Evolutionary conservation across 2,797 vertebrate species (phyloP).

Genomic region (Tragopan temminckii): DNA sequence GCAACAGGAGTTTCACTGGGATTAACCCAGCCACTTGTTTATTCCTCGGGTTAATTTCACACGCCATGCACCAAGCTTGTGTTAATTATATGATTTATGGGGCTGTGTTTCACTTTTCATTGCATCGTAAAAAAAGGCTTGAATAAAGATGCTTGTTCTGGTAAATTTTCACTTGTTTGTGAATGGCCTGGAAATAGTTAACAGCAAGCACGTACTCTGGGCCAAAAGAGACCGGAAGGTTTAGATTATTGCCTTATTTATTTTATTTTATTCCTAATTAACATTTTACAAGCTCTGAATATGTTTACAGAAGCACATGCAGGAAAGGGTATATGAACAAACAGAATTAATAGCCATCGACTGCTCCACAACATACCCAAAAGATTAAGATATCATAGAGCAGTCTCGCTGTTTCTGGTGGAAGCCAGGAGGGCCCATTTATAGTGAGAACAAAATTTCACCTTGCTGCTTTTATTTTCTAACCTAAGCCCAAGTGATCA

Average conservation of each 20-base stretch:
- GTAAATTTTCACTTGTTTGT: conserved; percentile 50
- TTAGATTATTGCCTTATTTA: conserved; percentile 54
- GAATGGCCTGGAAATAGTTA: conserved; percentile 52
- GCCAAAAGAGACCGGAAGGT: conserved; percentile 19
- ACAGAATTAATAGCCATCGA: conserved; percentile 14
- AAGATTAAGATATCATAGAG: background rate
- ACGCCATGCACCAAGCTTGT: conserved; percentile 50
- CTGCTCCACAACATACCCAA: background rate
- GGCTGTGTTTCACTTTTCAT: conserved; percentile 48
- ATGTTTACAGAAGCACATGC: conserved; percentile 56
- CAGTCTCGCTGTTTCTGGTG: background rate
- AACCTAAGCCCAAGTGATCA: background rate
- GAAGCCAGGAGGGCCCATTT: background rate
- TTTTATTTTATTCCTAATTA: conserved; percentile 77
- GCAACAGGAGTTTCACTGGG: background rate
- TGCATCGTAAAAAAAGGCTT: conserved; percentile 49
- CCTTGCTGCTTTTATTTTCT: background rate
- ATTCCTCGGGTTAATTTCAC: conserved; percentile 68
- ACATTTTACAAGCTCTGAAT: conserved; percentile 65
- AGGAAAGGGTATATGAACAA: conserved; percentile 42
- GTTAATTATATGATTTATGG: conserved; percentile 70
- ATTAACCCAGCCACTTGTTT: conserved; percentile 68
- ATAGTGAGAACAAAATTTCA: background rate
- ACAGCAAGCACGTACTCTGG: background rate
- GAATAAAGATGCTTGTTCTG: conserved; percentile 54